phyloP scores from a whole-genome alignment of 2,888 invertebrate genomes.

The Xestia rhomboidea region DNA sequence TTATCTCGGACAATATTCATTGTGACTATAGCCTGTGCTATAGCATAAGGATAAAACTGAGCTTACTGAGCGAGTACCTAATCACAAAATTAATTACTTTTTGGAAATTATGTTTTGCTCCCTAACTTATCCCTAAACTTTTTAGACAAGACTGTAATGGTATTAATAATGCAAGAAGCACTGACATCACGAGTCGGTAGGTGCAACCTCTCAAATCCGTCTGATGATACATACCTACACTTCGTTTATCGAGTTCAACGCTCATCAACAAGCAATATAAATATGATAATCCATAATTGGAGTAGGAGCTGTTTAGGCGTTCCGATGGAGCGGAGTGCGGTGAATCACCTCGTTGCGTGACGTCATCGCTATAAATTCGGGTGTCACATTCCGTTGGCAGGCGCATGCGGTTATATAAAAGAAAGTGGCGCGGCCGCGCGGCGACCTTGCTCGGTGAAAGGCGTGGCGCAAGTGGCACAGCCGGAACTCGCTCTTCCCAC shows the following conservation, averaged over 20 bases:
- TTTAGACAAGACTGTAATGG: not conserved
- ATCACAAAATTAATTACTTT: not conserved
- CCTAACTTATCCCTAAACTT: not conserved
- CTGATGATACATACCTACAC: not conserved
- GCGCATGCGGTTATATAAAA: constrained; percentile 86
- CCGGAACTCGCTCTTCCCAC: constrained; percentile 90
- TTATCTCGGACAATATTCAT: not conserved
- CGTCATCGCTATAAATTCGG: constrained; percentile 88
- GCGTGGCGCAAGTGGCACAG: constrained; percentile 88
- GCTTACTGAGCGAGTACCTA: not conserved
- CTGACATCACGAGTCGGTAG: not conserved
- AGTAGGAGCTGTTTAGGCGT: constrained; percentile 61
- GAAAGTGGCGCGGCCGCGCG: constrained; percentile 89
- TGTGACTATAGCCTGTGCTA: too few species aligned
- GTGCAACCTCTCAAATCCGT: not conserved
- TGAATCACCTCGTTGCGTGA: constrained; percentile 84
- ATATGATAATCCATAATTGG: constrained; percentile 59
- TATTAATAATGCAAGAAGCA: too few species aligned
- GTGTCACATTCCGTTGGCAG: constrained; percentile 86
- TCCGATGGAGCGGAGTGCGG: constrained; percentile 69
- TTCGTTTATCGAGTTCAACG: constrained; percentile 2
- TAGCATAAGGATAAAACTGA: not conserved
- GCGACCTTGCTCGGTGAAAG: constrained; percentile 90
- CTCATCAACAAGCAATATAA: constrained; percentile 40
- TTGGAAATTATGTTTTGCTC: not conserved